phyloP scores from a whole-genome alignment of 1,140 invertebrate species.

The Ceratitis capitata region DNA sequence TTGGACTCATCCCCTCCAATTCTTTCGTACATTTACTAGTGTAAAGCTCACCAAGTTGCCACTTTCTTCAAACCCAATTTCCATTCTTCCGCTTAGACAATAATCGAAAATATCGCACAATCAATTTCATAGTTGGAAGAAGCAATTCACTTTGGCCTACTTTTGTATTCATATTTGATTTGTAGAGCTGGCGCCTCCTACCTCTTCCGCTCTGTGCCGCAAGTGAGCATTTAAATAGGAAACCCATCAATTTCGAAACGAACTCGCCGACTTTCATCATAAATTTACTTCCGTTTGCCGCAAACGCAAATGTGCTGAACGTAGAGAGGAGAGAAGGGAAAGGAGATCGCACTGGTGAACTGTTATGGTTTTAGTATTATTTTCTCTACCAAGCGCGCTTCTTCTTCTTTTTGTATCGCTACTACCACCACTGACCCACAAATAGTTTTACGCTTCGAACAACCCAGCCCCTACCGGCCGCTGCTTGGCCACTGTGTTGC shows the following conservation, averaged over 20 bases:
- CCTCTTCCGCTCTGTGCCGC: neutral
- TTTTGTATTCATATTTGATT: constrained; percentile 34
- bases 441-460: constrained; percentile 20
- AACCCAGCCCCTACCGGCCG: neutral
- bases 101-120: constrained; percentile 26
- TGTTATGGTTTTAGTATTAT: neutral
- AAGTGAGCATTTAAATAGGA: neutral
- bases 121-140: neutral
- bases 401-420: neutral
- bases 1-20: too few relatives aligned
- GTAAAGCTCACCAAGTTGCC: neutral
- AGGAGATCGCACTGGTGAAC: too few relatives aligned
- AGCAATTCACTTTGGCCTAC: constrained; percentile 16
- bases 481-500: neutral
- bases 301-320: neutral
- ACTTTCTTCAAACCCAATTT: constrained; percentile 18
- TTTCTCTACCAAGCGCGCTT: neutral
- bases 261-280: constrained; percentile 28
- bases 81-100: neutral
- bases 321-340: too few relatives aligned
- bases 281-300: constrained; percentile 30
- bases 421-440: constrained; percentile 13
- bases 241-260: constrained; percentile 26
- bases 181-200: neutral
- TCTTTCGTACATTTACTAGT: too few relatives aligned